Base-by-base conservation (phyloP, 2,113 vertebrate genomes). In the Pomatostomus ruficeps region DNA sequence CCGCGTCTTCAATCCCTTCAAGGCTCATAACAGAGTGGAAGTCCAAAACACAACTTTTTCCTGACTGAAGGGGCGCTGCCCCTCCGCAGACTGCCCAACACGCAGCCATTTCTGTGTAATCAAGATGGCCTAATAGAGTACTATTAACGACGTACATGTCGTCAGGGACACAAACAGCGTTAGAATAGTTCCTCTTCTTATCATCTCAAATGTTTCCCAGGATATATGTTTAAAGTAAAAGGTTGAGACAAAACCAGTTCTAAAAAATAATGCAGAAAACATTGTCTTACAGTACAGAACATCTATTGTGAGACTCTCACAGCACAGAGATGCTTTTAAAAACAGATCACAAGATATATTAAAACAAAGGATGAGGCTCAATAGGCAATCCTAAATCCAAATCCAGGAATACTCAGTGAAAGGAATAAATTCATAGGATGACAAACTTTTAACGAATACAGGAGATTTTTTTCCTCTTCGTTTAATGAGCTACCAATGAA, bases 31-130 rank as follows among this genome's bases (percentile, higher is more conserved):
- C 25, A 59, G 35, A 66, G 33, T 21, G 29, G 10, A 51, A 93
- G 25, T 23, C 33, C 36, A 36, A 88, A 78, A 43, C n/a, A 18
- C 36, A 46, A 51, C 1, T 42, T 35, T 31, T 26, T 10, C 28
- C 6, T 3, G 6, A 33, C 45, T 21, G 66, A 72, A 68, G 28
- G 45, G n/a, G 33, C 4, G 0, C 62, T 82, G 48, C 15, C 46
- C 6, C 14, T 70, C 54, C 2, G 0, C 38, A 35, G 33, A 15
- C 0, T 28, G 71, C 61, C 49, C n/a, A 14, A 38, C 20, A 19
- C 1, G 0, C 40, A 63, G 18, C 28, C 9, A 3, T 29, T 80
- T 42, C 57, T 45, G 10, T 4, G 2, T 19, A 20, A n/a, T n/a
- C 62, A 52, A 43, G 36, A 13, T 6, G 24, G 21, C 61, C 58